Evolutionary conservation across 2,113 vertebrate genomes (phyloP).

Genomic region (Pedetes capensis): DNA sequence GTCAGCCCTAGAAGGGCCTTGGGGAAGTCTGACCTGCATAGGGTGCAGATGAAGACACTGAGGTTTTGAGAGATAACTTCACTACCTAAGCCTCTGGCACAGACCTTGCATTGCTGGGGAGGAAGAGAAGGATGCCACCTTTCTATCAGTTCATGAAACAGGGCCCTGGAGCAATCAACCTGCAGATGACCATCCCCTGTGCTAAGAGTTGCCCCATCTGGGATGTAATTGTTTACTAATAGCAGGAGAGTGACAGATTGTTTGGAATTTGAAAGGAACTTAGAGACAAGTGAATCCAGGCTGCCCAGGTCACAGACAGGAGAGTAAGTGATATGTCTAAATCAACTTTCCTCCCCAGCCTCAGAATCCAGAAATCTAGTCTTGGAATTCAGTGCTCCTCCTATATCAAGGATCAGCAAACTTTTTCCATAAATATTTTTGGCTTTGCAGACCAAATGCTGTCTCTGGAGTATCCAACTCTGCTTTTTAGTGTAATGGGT

Average conservation of each 20-base stretch:
- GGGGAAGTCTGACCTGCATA: neutral
- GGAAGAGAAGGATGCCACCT: neutral
- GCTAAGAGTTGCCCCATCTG: neutral
- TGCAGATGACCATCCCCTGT: too few species aligned
- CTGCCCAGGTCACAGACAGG: neutral
- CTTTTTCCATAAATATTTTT: neutral
- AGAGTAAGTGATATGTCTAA: neutral
- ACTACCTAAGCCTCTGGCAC: neutral
- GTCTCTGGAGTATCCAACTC: neutral
- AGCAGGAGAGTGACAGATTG: neutral
- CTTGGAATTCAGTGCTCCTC: neutral
- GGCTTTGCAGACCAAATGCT: neutral
- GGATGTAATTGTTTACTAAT: neutral
- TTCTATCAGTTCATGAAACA: neutral
- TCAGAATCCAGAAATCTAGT: neutral
- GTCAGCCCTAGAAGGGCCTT: neutral
- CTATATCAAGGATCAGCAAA: neutral
- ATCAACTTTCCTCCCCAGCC: neutral
- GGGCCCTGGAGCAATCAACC: neutral
- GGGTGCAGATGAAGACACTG: neutral
- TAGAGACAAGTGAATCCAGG: neutral
- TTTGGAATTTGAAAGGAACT: neutral
- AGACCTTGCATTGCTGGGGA: rapidly evolving
- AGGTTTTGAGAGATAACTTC: neutral
- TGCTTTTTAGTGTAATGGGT: rapidly evolving